Conservation (phyloP, 2,797 vertebrate genomes). For the Amblyraja radiata region DNA sequence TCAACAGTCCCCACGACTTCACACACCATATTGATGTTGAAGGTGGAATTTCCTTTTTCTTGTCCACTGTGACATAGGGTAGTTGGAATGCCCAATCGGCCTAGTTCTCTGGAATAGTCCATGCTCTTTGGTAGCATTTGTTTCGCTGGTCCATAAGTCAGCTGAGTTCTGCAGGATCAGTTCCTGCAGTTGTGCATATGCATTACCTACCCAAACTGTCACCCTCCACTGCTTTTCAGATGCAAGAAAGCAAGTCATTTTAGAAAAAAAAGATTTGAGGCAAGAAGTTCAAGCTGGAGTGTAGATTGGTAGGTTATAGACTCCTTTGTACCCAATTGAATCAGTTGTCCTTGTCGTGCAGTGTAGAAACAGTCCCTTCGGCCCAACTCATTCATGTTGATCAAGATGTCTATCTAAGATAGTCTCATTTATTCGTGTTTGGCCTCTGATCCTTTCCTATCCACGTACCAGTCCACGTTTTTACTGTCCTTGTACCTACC, state of each 20-base stretch:
- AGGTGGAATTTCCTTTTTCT: background rate
- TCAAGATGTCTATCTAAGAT: no score
- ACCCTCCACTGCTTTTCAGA: background rate
- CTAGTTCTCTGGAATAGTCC: background rate
- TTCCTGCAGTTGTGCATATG: background rate
- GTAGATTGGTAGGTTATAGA: background rate
- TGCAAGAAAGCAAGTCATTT: background rate
- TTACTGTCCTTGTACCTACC: no score
- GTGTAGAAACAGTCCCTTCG: no score
- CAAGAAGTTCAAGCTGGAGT: background rate
- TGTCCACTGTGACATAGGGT: background rate
- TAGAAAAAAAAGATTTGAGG: background rate
- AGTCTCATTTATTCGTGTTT: no score
- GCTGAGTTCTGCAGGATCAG: background rate
- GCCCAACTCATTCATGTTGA: no score
- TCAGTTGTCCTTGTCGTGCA: background rate
- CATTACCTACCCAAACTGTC: background rate
- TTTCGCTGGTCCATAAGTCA: background rate
- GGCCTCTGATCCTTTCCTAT: no score
- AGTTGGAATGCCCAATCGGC: background rate
- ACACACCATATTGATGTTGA: background rate
- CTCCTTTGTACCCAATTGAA: background rate
- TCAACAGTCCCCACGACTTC: background rate
- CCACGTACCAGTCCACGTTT: no score
- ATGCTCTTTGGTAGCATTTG: background rate